A percentile compares a stretch with the other conserved stretches of the same genome.
These are phyloP conservation scores for Neomorphus geoffroyi DNA, from an alignment of 2,797 vertebrate species.

Conservation along the genomic window DNA sequence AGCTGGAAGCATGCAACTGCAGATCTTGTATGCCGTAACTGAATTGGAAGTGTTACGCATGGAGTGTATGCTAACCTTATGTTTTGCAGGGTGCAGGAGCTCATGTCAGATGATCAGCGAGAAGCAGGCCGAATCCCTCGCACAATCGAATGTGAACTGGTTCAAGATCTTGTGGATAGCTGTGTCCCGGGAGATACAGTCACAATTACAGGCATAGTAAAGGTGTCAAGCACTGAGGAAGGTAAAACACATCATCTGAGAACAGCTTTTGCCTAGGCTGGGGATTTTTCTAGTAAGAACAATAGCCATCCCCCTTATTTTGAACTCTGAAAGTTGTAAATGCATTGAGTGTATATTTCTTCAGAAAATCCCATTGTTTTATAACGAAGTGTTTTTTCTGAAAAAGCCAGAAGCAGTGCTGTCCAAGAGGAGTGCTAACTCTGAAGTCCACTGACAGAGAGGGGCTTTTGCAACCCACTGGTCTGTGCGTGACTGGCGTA, in stretches of 20 bases:
- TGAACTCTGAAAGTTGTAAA: background rate
- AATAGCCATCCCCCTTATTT: background rate
- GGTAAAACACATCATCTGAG: slow-evolving; percentile 70
- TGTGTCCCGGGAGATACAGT: slow-evolving; percentile 94
- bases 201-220: slow-evolving; percentile 89
- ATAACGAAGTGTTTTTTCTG: background rate
- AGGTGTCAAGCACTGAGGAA: slow-evolving; percentile 88
- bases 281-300: background rate
- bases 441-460: background rate
- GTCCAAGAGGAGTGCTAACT: background rate
- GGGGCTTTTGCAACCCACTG: background rate
- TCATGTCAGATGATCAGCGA: slow-evolving; percentile 89
- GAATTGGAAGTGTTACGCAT: fast-evolving
- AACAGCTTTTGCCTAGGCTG: background rate
- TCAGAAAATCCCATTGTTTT: background rate
- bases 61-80: fast-evolving
- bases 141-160: slow-evolving; percentile 93
- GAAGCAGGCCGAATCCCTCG: slow-evolving; percentile 95
- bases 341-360: background rate
- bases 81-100: slow-evolving; percentile 89
- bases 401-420: background rate
- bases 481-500: background rate
- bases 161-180: slow-evolving; percentile 94
- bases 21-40: background rate
- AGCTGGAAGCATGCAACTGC: background rate